Base-by-base conservation (phyloP, 2,113 vertebrate species). In the Dicerorhinus sumatrensis region DNA sequence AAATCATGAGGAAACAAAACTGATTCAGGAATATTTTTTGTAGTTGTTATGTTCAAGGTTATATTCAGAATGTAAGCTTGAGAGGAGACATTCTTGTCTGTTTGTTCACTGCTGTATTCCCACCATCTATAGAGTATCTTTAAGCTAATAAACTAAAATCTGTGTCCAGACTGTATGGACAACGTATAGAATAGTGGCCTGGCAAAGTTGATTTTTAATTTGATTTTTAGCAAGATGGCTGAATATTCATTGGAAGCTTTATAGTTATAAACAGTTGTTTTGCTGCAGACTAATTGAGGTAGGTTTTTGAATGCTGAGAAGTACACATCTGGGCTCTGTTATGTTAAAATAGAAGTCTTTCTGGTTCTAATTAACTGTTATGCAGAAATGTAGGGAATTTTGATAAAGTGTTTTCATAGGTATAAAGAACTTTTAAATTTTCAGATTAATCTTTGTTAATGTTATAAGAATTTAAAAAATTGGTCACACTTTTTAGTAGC, bases 261-360 rank as follows among this genome's bases (percentile, higher is more conserved):
- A 29, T 29, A 42, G 56, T 42, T 42, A 42, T 42, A 77, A 82
- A 36, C 3, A 72, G 58, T 82, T 9, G 25, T 89, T 96, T 95
- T 93, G 42, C 69, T 85, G n/a, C 27, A 25, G 48, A 54, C 58
- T 39, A 54, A 82, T 75, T 70, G 21, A 73, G 27, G 70, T 54
- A 65, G 63, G 60, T 70, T 62, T 80, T 93, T 96, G 39, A 79
- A 86, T 73, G 16, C 70, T 86, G 51, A 87, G 29, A 96, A 81
- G 31, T 83, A 58, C 8, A 20, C 29, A 46, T 69, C 6, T 79
- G 18, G 62, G 51, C 20, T 76, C 39, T 62, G 67, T 76, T 95
- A 56, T 8, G 17, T 76, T 87, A 87, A 94, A 92, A 79, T 42
- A 48, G 67, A 85, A 65, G 33, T 79, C 18, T 82, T 97, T 94